Evolutionary conservation across 30 jellyfish, hydroid and myxozoan genomes (phyloP), one percentile per base, ranked within the genome.

Genomic region (Aurelia coerulea): DNA sequence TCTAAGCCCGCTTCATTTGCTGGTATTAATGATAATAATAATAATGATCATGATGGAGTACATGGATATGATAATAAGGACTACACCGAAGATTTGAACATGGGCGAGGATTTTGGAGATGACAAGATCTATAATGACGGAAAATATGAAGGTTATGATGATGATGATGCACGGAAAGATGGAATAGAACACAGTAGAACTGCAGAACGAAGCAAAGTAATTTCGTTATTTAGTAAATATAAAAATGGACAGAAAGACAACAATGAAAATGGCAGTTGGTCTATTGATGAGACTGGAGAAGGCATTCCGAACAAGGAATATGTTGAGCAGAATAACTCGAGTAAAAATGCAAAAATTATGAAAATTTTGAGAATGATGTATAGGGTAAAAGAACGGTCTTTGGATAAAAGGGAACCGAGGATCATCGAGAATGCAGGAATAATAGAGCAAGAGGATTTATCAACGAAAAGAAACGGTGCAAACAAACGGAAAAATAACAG

Each of bases 1-100:
- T 49, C 92, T 68, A 59, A 37, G 56, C 84, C 92, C 41, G 80
- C 15, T 46, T 46, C 78, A 34, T 31, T 62, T 5, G 78, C 17
- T 10, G 62, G 33, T 31, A 59, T 4, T 76, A n/a, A 16, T 54
- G 17, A 16, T 54, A 35, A 58, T 80, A 9, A 46, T 29, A 46
- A 39, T 41, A 5, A 49, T 32, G 60, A 65, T 42, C 53, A 32
- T 2, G 32, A 29, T 32, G 59, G 68, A 2, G 29, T 46, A 31
- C 79, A 10, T 16, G 82, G 53, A 29, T 37, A 31, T 7, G 80
- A 50, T 58, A 60, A 59, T 13, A 64, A 77, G 65, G 87, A 77
- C 51, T 62, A 56, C 66, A 41, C 66, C 51, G 37, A 29, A 35
- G 77, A 60, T 37, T 46, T 33, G 51, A 51, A 34, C 33, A 17